A percentile compares a stretch with the other conserved stretches of the same genome.
These are phyloP conservation scores for Drosophila formosana DNA, from an alignment of 2,888 invertebrate genomes.

Conservation along the genomic window DNA sequence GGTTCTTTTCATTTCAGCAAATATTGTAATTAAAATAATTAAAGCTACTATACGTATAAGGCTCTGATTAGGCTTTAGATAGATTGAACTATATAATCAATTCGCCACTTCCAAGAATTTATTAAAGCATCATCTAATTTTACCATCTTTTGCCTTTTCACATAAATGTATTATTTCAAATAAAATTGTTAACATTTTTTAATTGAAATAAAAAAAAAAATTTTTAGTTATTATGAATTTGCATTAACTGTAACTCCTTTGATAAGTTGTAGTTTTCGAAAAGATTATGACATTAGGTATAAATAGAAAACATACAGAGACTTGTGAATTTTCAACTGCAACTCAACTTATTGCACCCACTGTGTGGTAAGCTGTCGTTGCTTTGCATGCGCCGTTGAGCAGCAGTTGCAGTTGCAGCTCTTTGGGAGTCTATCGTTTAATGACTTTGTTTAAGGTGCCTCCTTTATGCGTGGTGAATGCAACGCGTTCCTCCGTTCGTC, in stretches of 20 bases:
- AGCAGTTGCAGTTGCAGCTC: conserved; percentile 36
- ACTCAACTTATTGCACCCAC: conserved; percentile 16
- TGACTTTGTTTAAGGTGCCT: conserved; percentile 57
- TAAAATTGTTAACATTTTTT: too few species aligned
- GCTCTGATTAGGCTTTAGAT: neutral
- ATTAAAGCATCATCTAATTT: neutral
- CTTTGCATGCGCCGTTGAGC: conserved; percentile 65
- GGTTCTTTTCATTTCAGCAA: neutral
- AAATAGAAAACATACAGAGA: too few species aligned
- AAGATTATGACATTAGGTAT: too few species aligned
- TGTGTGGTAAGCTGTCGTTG: conserved; percentile 32
- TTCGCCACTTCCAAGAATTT: neutral
- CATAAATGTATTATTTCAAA: too few species aligned
- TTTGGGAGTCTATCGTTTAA: conserved; percentile 53
- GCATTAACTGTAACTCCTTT: too few species aligned
- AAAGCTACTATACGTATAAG: neutral
- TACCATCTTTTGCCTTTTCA: too few species aligned
- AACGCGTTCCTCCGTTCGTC: conserved; percentile 18
- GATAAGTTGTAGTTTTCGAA: too few species aligned
- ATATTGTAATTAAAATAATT: conserved; percentile 7
- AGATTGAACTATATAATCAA: neutral
- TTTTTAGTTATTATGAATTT: too few species aligned
- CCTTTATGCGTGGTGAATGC: conserved; percentile 40
- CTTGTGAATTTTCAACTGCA: neutral
- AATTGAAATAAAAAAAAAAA: too few species aligned